Percentiles rank a stretch among this genome's conserved stretches.
These are phyloP conservation scores for Nanorana parkeri DNA, from an alignment of 2,113 vertebrate species.

Conservation along the genomic window DNA sequence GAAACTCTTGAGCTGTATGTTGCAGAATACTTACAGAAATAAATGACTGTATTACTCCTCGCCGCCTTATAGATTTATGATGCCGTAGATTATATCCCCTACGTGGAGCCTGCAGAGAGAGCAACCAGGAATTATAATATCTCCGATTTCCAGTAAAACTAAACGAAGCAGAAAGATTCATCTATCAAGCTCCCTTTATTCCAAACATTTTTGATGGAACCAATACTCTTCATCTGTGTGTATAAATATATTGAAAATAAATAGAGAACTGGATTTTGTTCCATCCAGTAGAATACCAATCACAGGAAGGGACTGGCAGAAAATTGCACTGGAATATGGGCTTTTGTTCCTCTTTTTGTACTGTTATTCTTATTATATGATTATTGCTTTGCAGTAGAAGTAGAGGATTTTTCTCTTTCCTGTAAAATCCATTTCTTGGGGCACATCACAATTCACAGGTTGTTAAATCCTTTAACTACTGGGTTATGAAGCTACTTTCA, in stretches of 20 bases:
- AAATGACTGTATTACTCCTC: slow-evolving; percentile 3
- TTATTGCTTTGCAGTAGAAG: too few species aligned
- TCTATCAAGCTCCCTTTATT: slow-evolving; percentile 13
- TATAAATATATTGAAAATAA: slow-evolving; percentile 18
- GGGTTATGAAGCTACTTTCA: too few species aligned
- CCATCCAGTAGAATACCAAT: neutral
- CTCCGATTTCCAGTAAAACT: slow-evolving; percentile 1
- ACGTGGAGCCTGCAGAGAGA: slow-evolving; percentile 4
- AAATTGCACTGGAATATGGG: neutral
- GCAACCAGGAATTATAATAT: neutral
- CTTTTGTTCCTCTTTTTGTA: too few species aligned
- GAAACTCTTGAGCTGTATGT: slow-evolving; percentile 19
- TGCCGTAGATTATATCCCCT: slow-evolving; percentile 9
- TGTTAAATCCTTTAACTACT: too few species aligned
- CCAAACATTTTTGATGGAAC: slow-evolving; percentile 14
- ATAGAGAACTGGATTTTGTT: neutral
- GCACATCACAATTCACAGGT: too few species aligned
- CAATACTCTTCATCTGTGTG: neutral
- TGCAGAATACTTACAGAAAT: neutral
- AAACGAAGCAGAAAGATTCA: slow-evolving; percentile 22
- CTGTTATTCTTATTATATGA: too few species aligned
- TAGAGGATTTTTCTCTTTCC: too few species aligned
- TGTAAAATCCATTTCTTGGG: too few species aligned
- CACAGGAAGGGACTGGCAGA: neutral
- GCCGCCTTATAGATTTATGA: slow-evolving; percentile 14